Evolutionary conservation across 2,888 invertebrate species (phyloP).

Genomic region (Chouioia cunea): DNA sequence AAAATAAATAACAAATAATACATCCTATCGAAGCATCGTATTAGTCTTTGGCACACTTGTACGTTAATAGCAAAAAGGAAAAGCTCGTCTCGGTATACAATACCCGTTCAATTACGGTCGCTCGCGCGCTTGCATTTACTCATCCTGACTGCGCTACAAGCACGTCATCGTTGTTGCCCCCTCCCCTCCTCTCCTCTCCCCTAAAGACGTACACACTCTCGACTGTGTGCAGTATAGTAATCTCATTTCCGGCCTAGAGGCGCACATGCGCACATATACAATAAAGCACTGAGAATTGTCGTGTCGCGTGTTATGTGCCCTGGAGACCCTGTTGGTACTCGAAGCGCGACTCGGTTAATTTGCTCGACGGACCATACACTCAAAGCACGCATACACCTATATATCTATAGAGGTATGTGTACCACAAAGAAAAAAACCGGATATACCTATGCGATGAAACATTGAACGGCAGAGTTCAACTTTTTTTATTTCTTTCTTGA

Average conservation of each 20-base stretch:
- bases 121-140: not conserved
- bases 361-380: conserved; percentile 52
- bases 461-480: too few species aligned
- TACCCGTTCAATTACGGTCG: too few species aligned
- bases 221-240: conserved; percentile 9
- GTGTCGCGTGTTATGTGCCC: too few species aligned
- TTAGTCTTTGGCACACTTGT: too few species aligned
- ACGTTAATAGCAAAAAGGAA: too few species aligned
- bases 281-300: too few species aligned
- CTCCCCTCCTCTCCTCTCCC: too few species aligned
- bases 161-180: too few species aligned
- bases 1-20: too few species aligned
- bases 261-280: not conserved
- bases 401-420: not conserved
- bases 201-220: not conserved
- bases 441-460: not conserved
- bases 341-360: conserved; percentile 66
- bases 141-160: not conserved
- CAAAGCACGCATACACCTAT: not conserved
- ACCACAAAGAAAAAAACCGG: conserved; percentile 1
- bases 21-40: too few species aligned
- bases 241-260: conserved; percentile 34
- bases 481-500: too few species aligned
- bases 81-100: too few species aligned
- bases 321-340: conserved; percentile 57